A percentile compares a stretch with the other conserved stretches of the same genome.
Conservation (phyloP, 2,888 invertebrate species). For the Dorcus parallelipipedus region DNA sequence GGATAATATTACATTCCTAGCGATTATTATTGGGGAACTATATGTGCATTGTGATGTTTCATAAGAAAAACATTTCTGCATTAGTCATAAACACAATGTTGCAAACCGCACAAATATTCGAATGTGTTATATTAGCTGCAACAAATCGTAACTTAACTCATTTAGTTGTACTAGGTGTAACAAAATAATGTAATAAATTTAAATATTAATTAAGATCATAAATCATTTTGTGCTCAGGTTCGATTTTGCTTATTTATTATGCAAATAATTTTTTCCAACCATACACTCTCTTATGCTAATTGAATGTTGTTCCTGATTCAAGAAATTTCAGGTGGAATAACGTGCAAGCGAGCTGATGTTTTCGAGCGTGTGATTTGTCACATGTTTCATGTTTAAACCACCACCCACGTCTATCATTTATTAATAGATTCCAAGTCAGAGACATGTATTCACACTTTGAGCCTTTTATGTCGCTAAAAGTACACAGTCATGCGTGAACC, state of each 20-base stretch:
- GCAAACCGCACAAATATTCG: no score
- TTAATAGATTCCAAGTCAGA: constrained; percentile 5
- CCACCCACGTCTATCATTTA: constrained; percentile 1
- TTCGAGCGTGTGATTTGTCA: constrained; percentile 2
- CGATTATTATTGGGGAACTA: constrained; percentile 14
- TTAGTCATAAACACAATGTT: no score
- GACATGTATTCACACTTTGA: neutral
- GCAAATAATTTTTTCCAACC: neutral
- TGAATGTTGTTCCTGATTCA: neutral
- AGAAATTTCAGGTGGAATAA: neutral
- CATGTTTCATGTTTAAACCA: neutral
- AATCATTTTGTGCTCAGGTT: neutral
- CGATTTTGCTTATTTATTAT: neutral
- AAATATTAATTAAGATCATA: no score
- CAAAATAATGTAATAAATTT: no score
- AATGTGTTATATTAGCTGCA: no score
- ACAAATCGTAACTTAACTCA: no score
- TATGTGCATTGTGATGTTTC: neutral
- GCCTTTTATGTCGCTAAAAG: neutral
- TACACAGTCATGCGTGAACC: neutral
- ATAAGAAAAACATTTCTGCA: no score
- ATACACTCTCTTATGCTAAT: neutral
- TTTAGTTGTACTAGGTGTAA: no score
- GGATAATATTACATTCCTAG: constrained; percentile 20
- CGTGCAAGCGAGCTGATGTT: no score